Percentiles rank a stretch among this genome's conserved stretches.
Conservation (phyloP, 2,113 vertebrate species). For the Hylia prasina region DNA sequence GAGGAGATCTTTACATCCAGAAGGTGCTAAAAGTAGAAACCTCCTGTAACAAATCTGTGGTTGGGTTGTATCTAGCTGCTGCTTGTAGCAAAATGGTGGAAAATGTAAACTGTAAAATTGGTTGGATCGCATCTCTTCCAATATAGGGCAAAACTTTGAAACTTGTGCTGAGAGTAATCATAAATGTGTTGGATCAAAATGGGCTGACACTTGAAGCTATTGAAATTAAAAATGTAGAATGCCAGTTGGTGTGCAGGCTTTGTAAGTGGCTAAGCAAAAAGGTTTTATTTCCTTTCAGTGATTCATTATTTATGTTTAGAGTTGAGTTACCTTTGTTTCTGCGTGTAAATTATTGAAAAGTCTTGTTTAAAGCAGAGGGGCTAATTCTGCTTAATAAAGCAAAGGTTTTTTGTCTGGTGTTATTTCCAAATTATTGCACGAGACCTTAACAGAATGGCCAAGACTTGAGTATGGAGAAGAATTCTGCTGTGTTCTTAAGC, state of each 20-base stretch:
- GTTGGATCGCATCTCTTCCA: not conserved
- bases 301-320: slow-evolving; percentile 37
- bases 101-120: not conserved
- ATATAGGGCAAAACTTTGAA: not conserved
- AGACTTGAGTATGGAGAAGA: not conserved
- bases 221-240: not conserved
- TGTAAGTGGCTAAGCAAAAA: not conserved
- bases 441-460: not conserved
- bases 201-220: not conserved
- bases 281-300: not conserved
- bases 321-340: slow-evolving; percentile 1
- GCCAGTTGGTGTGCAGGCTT: not conserved
- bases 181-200: not conserved
- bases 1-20: not conserved
- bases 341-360: slow-evolving; percentile 23
- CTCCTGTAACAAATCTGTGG: not conserved
- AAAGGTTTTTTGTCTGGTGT: not conserved
- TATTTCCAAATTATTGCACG: not conserved
- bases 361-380: not conserved
- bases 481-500: not conserved
- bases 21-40: not conserved
- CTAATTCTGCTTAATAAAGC: not conserved
- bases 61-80: not conserved
- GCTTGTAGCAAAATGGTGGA: not conserved
- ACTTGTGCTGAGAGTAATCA: not conserved